These are phyloP conservation scores for Agrilus biguttatus DNA, from an alignment of 2,888 invertebrate genomes.

Conservation along the genomic window DNA sequence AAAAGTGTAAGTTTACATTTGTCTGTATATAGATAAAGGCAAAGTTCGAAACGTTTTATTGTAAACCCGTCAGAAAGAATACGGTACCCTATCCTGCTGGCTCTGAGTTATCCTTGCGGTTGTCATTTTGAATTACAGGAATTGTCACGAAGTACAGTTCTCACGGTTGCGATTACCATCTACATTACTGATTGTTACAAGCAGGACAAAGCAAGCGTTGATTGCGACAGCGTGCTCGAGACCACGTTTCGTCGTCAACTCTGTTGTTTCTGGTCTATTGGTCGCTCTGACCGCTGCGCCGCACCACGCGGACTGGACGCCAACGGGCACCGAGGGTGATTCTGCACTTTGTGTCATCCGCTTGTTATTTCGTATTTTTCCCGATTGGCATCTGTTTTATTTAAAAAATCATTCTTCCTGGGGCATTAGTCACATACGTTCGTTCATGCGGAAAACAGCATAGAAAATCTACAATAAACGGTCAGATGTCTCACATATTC, in stretches of 20 bases:
- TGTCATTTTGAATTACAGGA: constrained; percentile 16
- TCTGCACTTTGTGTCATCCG: constrained; percentile 10
- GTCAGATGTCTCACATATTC: too few species aligned
- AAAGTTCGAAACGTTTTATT: too few species aligned
- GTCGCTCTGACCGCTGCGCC: constrained; percentile 5
- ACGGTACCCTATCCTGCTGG: constrained; percentile 3
- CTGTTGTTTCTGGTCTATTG: constrained; percentile 13
- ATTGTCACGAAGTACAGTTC: constrained; percentile 24
- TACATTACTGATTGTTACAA: constrained; percentile 25
- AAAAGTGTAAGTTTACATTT: too few species aligned
- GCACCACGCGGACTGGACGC: constrained; percentile 7
- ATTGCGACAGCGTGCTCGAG: constrained; percentile 1
- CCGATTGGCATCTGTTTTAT: too few species aligned
- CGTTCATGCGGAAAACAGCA: too few species aligned
- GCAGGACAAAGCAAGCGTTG: constrained; percentile 9
- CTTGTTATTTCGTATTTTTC: not conserved
- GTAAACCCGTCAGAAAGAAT: constrained; percentile 1
- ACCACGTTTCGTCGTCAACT: constrained; percentile 8
- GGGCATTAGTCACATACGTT: too few species aligned
- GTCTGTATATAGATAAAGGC: too few species aligned
- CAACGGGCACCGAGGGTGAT: constrained; percentile 15
- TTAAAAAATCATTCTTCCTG: too few species aligned
- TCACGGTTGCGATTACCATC: constrained; percentile 27
- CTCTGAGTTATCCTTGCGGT: not conserved
- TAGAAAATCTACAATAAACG: too few species aligned